Percentiles rank a stretch among this genome's conserved stretches.
Evolutionary conservation across 1,140 invertebrate genomes (phyloP).

Genomic region (Melipona quadrifasciata): DNA sequence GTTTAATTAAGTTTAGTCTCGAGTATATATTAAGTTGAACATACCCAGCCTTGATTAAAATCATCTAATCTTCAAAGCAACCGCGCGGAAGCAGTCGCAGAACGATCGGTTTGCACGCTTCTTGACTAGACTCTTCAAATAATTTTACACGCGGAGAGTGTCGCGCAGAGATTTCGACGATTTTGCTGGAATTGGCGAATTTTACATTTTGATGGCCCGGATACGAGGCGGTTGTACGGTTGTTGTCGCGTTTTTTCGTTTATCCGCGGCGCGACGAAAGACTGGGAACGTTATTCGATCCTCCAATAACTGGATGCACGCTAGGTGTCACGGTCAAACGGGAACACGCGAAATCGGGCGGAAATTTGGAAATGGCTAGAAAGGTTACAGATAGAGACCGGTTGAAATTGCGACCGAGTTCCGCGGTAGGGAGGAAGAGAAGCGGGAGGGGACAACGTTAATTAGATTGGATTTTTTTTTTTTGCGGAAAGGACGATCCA

Average conservation of each 20-base stretch:
- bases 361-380: slow-evolving; percentile 7
- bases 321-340: neutral
- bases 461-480: slow-evolving; percentile 38
- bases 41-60: no score
- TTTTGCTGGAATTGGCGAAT: neutral
- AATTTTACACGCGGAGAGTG: neutral
- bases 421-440: no score
- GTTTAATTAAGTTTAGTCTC: no score
- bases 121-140: neutral
- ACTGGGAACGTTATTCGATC: neutral
- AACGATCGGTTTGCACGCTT: no score
- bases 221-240: neutral
- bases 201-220: slow-evolving; percentile 3
- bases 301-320: neutral
- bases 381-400: neutral
- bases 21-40: no score
- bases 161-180: no score
- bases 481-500: neutral
- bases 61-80: no score
- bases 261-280: neutral
- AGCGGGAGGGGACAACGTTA: slow-evolving; percentile 9
- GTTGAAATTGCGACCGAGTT: neutral
- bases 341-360: neutral
- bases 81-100: no score
- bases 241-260: neutral